Evolutionary conservation across 2,113 vertebrate species (phyloP), one percentile per base, ranked within the genome.

Genomic region (Thalassarche chlororhynchos): DNA sequence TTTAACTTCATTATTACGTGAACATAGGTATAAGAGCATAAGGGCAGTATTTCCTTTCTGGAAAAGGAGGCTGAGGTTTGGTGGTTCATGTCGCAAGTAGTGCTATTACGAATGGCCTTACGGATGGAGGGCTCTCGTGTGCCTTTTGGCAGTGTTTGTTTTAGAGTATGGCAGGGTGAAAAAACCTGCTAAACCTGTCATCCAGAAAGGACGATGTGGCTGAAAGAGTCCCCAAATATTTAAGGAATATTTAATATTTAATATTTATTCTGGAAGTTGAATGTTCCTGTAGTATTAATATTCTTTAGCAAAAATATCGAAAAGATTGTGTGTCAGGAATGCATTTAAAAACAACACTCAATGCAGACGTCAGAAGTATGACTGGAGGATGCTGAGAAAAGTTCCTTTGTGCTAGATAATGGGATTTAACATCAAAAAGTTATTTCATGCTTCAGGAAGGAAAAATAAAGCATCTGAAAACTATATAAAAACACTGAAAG

Each of bases 81-180:
- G 31, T 71, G n/a, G 20, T 38, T 76, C 3, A 3, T 57, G 23
- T 57, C 47, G 47, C n/a, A 75, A 58, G 10, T 34, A 17, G 8
- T 52, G 40, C 54, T 84, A 5, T 34, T 77, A 14, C 2, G 8
- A 84, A 8, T 3, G 3, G 10, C 14, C 11, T 88, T 81, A 62
- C 0, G 1, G 17, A 16, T n/a, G 9, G n/a, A 68, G 15, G 25
- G 42, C 7, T 47, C 13, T 64, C 0, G 0, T 61, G 20, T 52
- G 29, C 21, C 36, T 58, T 86, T 75, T 93, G 54, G 28, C 18
- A 26, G 20, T 78, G 32, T 34, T 93, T 4, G 0, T 80, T 95
- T 78, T 54, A 47, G n/a, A 76, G 34, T 55, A 46, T 0, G 1
- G 14, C 26, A 64, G 17, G 9, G 10, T 31, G 26, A 62, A 82